Percentiles rank a stretch among this genome's conserved stretches.
These are phyloP conservation scores for Mizuhopecten yessoensis DNA, from an alignment of 1,140 invertebrate species.

Conservation along the genomic window DNA sequence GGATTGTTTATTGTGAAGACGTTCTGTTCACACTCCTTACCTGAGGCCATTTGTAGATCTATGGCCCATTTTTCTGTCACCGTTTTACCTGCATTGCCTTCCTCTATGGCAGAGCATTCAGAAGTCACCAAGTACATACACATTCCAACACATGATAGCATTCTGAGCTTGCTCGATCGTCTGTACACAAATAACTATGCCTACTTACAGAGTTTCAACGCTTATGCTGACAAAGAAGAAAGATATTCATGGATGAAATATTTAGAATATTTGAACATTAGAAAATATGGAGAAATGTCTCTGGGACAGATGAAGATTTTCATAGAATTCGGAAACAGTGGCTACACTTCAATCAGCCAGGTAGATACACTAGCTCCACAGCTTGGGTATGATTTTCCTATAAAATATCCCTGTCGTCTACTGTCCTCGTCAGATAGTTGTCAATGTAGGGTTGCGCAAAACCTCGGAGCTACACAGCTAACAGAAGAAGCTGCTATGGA, in stretches of 20 bases:
- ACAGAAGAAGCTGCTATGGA: constrained; percentile 25
- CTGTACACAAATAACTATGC: not conserved
- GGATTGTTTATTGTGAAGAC: no score
- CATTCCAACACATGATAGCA: not conserved
- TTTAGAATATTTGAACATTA: not conserved
- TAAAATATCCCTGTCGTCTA: not conserved
- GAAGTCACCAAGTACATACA: not conserved
- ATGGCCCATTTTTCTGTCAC: not conserved
- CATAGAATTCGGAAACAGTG: not conserved
- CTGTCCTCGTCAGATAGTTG: not conserved
- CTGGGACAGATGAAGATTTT: not conserved
- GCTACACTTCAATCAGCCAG: not conserved
- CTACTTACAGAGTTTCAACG: not conserved
- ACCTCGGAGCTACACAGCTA: not conserved
- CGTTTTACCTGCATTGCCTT: not conserved
- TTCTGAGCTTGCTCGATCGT: not conserved
- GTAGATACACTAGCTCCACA: not conserved
- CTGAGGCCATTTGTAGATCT: no score
- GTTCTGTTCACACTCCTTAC: no score
- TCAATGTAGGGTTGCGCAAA: not conserved
- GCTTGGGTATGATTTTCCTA: not conserved
- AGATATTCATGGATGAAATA: not conserved
- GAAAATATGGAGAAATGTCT: not conserved
- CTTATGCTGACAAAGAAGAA: not conserved
- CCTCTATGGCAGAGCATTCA: not conserved